Evolutionary conservation across 2,113 vertebrate genomes (phyloP).

Genomic region (Ctenodactylus gundi): DNA sequence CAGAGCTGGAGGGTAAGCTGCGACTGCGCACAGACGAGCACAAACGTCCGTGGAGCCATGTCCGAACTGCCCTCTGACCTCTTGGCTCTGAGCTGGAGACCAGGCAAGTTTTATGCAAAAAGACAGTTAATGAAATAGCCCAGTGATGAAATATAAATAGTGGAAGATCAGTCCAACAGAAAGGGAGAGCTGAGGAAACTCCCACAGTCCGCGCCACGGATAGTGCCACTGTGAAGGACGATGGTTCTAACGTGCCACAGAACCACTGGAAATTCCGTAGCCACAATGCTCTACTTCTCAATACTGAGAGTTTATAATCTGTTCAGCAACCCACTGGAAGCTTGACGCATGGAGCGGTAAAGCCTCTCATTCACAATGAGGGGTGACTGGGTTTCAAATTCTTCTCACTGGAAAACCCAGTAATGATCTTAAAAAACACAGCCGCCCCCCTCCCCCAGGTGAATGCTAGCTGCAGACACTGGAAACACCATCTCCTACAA

Average conservation of each 20-base stretch:
- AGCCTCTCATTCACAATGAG: background rate
- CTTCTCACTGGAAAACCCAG: background rate
- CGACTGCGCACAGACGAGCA: background rate
- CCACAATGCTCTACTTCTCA: background rate
- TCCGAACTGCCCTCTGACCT: background rate
- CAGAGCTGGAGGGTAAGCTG: background rate
- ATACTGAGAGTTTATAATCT: background rate
- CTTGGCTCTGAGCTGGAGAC: background rate
- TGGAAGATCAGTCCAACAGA: background rate
- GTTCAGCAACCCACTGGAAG: background rate
- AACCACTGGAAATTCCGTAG: background rate
- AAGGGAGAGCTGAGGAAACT: no score
- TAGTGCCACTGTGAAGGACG: background rate
- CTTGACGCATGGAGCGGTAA: background rate
- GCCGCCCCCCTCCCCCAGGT: no score
- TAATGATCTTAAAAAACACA: background rate
- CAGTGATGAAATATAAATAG: background rate
- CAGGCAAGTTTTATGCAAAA: background rate
- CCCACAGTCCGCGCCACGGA: rapidly evolving
- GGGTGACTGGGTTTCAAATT: no score
- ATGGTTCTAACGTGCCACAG: rapidly evolving
- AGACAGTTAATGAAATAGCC: background rate
- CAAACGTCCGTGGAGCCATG: background rate
- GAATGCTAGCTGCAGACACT: background rate
- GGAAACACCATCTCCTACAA: background rate